phyloP scores from a whole-genome alignment of 2,113 vertebrate genomes.

The Gracilinanus agilis region DNA sequence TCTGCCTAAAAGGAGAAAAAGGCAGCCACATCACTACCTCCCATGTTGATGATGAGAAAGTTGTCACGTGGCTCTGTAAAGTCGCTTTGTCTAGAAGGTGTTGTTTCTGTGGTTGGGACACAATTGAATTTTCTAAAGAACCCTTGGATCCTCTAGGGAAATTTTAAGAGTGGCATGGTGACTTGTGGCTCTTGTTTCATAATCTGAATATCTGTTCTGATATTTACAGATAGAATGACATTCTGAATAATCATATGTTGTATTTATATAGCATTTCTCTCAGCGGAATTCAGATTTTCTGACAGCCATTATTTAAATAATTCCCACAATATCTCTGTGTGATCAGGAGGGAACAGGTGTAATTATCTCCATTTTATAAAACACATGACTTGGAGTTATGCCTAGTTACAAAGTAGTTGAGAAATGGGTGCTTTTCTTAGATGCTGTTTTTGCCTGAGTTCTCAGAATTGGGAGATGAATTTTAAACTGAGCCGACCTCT shows the following conservation, averaged over 20 bases:
- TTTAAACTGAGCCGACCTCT: neutral
- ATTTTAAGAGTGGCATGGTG: constrained; percentile 46
- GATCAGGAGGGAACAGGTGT: constrained; percentile 64
- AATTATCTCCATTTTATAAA: constrained; percentile 71
- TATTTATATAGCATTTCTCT: constrained; percentile 65
- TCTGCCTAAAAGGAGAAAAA: neutral
- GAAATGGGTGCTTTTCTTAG: constrained; percentile 49
- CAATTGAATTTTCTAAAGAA: constrained; percentile 52
- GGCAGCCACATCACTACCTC: neutral
- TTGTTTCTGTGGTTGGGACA: constrained; percentile 38
- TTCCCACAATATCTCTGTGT: constrained; percentile 58
- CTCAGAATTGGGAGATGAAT: constrained; percentile 21
- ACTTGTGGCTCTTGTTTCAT: constrained; percentile 48
- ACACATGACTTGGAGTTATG: constrained; percentile 61
- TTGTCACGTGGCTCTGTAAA: neutral
- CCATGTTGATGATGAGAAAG: neutral
- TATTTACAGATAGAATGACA: constrained; percentile 71
- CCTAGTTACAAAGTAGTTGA: constrained; percentile 59
- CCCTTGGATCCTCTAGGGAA: constrained; percentile 25
- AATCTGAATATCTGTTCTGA: constrained; percentile 64
- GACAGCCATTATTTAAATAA: constrained; percentile 80
- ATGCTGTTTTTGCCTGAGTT: constrained; percentile 53
- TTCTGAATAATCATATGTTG: constrained; percentile 74
- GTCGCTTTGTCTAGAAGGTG: neutral
- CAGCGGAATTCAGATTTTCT: constrained; percentile 67